Evolutionary conservation across 2,113 vertebrate genomes (phyloP).

Genomic region (Suncus etruscus): DNA sequence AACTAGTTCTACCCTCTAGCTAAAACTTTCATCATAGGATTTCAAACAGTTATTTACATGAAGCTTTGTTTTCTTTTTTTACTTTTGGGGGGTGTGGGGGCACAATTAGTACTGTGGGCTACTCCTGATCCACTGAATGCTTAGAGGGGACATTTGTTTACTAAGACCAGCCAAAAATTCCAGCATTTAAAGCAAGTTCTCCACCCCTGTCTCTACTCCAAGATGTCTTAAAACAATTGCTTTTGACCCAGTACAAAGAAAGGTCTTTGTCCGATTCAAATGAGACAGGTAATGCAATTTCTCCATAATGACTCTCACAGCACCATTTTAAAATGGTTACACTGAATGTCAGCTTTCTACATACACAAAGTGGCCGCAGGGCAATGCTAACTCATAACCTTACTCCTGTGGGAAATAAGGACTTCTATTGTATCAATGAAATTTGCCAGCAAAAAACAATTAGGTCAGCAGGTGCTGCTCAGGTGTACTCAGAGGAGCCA

Average conservation of each 20-base stretch:
- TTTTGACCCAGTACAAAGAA: not conserved
- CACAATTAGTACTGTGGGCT: no score
- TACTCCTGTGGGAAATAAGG: constrained; percentile 68
- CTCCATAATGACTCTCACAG: not conserved
- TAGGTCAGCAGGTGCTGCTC: constrained; percentile 38
- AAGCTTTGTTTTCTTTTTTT: not conserved
- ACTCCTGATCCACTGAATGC: not conserved
- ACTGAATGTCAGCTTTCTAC: not conserved
- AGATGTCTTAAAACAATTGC: not conserved
- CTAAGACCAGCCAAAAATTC: no score
- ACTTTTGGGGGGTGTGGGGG: no score
- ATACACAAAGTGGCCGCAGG: not conserved
- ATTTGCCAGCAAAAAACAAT: constrained; percentile 60
- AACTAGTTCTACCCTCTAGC: not conserved
- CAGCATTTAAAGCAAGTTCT: no score
- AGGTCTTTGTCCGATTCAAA: not conserved
- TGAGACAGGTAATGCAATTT: not conserved
- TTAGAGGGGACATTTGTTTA: not conserved
- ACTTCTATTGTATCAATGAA: not conserved
- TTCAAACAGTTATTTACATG: not conserved
- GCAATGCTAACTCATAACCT: constrained; percentile 42
- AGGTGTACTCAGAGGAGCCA: not conserved
- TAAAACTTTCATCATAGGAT: not conserved
- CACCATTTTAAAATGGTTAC: not conserved
- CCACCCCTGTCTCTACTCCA: no score